These are phyloP conservation scores for Anthrax anthrax DNA, from an alignment of 2,888 invertebrate species.

Conservation along the genomic window DNA sequence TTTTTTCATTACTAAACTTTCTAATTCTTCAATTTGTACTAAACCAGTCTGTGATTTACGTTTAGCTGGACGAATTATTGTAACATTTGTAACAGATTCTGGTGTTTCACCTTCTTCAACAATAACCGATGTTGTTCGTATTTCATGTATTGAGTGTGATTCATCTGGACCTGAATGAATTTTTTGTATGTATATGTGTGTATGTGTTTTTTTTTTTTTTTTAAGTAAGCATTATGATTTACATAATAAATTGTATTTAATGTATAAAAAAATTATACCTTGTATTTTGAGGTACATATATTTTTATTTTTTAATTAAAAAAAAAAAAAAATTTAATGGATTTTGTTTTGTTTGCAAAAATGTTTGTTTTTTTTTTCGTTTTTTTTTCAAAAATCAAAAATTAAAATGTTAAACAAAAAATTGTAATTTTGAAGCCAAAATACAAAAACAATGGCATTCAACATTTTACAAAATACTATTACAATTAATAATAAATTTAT, in stretches of 20 bases:
- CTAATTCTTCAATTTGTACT: constrained; percentile 42
- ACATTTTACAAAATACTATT: too few species aligned
- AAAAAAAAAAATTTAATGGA: background rate
- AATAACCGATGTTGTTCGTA: constrained; percentile 44
- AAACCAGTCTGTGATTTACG: constrained; percentile 39
- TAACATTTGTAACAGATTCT: constrained; percentile 5
- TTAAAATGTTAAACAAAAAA: too few species aligned
- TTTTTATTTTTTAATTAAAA: background rate
- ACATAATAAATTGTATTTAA: too few species aligned
- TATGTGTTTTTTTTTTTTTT: background rate
- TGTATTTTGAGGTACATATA: background rate
- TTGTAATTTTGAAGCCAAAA: background rate
- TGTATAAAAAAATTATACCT: too few species aligned
- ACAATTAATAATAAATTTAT: too few species aligned
- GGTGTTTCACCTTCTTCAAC: constrained; percentile 36
- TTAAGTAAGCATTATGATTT: background rate
- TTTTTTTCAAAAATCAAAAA: too few species aligned
- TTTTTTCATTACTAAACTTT: constrained; percentile 25
- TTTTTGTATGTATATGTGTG: too few species aligned
- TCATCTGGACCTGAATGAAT: constrained; percentile 44
- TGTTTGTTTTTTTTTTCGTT: background rate
- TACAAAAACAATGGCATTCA: background rate
- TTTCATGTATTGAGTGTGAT: constrained; percentile 50
- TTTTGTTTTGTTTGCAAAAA: background rate
- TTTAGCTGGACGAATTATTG: background rate